A percentile compares a stretch with the other conserved stretches of the same genome.
Evolutionary conservation across 2,888 invertebrate species (phyloP).

Genomic region (Ophion ventricosus): DNA sequence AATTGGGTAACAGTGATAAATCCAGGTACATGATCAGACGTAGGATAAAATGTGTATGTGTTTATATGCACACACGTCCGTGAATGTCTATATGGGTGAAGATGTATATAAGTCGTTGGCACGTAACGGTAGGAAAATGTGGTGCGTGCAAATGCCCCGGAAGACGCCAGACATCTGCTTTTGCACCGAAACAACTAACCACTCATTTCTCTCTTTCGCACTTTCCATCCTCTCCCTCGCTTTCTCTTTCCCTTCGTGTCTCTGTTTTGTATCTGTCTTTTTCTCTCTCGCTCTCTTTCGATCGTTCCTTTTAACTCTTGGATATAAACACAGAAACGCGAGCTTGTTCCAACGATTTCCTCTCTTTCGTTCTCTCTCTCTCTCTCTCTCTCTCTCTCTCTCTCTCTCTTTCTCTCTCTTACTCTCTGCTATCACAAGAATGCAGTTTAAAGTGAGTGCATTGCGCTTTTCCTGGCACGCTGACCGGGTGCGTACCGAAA

Average conservation of each 20-base stretch:
- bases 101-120: neutral
- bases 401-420: constrained; percentile 10
- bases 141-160: constrained; percentile 52
- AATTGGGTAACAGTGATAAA: neutral
- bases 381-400: constrained; percentile 31
- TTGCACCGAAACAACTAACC: constrained; percentile 56
- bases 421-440: constrained; percentile 68
- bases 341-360: constrained; percentile 24
- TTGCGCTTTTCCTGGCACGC: constrained; percentile 75
- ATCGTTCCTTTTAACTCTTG: constrained; percentile 28
- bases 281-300: constrained; percentile 25
- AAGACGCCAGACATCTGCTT: constrained; percentile 50
- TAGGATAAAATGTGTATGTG: neutral
- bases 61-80: neutral
- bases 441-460: constrained; percentile 73
- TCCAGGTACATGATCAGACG: neutral
- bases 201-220: constrained; percentile 41
- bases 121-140: constrained; percentile 12
- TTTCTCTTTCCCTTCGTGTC: neutral
- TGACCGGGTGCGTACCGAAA: constrained; percentile 71
- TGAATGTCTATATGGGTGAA: neutral
- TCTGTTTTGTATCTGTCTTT: constrained; percentile 4
- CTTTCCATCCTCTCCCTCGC: constrained; percentile 22
- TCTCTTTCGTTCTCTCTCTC: constrained; percentile 32
- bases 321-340: neutral